phyloP scores from a whole-genome alignment of 2,113 vertebrate species.

The Rhinolophus sinicus region DNA sequence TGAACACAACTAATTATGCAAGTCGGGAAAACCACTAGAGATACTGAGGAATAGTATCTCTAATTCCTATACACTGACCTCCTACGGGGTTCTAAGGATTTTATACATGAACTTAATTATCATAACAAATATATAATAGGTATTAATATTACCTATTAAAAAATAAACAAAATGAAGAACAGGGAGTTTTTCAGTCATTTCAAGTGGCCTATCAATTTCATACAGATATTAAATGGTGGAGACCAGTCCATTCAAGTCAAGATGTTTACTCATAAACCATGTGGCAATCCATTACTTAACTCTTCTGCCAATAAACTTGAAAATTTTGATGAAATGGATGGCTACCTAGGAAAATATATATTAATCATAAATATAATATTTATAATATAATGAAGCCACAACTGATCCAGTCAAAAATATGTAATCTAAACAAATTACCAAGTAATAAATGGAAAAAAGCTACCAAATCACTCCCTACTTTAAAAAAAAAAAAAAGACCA shows the following conservation, averaged over 20 bases:
- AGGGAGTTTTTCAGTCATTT: not conserved
- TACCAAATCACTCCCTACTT: not conserved
- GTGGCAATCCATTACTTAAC: not conserved
- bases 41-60: not conserved
- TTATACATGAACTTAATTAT: not conserved
- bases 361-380: not conserved
- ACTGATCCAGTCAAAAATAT: not conserved
- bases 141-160: not conserved
- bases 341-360: conserved; percentile 1
- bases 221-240: not conserved
- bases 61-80: not conserved
- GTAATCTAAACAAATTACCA: not conserved
- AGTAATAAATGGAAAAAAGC: not conserved
- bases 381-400: not conserved
- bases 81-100: not conserved
- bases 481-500: not conserved
- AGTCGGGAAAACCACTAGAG: not conserved
- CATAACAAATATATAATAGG: not conserved
- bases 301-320: conserved; percentile 28
- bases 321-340: not conserved
- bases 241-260: not conserved
- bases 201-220: not conserved
- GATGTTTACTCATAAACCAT: not conserved
- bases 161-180: not conserved
- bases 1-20: not conserved